Percentiles rank a stretch among this genome's conserved stretches.
These are phyloP conservation scores for Rhizoglyphus robini DNA, from an alignment of 1,140 invertebrate genomes.

Conservation along the genomic window DNA sequence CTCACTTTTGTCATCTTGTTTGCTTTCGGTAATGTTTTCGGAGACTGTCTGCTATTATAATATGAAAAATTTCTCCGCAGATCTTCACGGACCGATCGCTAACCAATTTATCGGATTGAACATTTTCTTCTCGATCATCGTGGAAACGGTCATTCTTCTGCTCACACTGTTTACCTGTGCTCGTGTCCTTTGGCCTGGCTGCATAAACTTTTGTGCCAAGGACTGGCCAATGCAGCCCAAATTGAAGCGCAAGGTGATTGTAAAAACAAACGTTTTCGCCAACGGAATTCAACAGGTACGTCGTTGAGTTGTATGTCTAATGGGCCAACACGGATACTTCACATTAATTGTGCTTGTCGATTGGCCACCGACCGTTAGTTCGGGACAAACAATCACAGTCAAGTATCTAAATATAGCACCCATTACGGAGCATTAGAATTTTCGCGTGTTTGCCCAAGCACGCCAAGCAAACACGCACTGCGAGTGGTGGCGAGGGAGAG, in stretches of 20 bases:
- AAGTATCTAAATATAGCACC: no score
- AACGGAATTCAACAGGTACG: constrained; percentile 13
- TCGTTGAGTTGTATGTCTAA: no score
- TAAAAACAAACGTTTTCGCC: constrained; percentile 8
- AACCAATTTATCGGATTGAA: constrained; percentile 15
- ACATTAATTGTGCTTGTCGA: no score
- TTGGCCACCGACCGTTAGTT: no score
- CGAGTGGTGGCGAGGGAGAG: no score
- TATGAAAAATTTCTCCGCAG: background rate
- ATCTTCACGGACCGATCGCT: constrained; percentile 11
- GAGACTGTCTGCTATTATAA: background rate
- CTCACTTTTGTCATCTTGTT: constrained; percentile 7
- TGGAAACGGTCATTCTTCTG: background rate
- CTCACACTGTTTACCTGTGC: constrained; percentile 17
- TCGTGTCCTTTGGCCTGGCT: constrained; percentile 14
- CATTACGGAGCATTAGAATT: no score
- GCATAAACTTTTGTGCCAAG: constrained; percentile 14
- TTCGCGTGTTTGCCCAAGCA: no score
- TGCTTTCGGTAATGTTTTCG: background rate
- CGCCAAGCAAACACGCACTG: no score
- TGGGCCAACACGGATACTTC: no score
- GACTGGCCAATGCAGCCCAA: constrained; percentile 18
- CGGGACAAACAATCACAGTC: no score
- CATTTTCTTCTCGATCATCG: constrained; percentile 9
- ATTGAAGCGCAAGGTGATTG: constrained; percentile 10